phyloP scores from a whole-genome alignment of 2,113 vertebrate species.

The Phalacrocorax carbo region DNA sequence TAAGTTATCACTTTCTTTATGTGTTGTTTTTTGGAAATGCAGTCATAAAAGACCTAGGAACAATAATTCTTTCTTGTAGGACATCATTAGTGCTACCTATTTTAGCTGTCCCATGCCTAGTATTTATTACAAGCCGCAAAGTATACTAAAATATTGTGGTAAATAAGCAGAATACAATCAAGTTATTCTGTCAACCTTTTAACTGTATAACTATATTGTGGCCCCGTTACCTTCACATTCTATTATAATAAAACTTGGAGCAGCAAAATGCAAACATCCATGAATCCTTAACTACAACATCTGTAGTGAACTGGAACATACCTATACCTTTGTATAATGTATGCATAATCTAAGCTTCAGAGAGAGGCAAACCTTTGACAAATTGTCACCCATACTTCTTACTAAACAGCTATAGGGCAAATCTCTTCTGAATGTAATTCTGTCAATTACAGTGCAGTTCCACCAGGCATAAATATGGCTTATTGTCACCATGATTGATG shows the following conservation, averaged over 20 bases:
- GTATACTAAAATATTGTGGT: background rate
- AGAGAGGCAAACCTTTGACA: background rate
- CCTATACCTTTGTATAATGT: slow-evolving; percentile 22
- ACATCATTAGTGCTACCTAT: background rate
- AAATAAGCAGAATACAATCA: slow-evolving; percentile 44
- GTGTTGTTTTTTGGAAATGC: background rate
- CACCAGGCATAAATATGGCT: background rate
- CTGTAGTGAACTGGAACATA: slow-evolving; percentile 6
- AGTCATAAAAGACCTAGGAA: background rate
- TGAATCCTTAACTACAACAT: slow-evolving; percentile 11
- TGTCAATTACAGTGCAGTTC: slow-evolving; percentile 41
- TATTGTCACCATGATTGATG: slow-evolving; percentile 41
- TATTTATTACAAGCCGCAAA: background rate
- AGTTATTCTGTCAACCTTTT: slow-evolving; percentile 28
- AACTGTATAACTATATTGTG: slow-evolving; percentile 10
- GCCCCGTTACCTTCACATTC: slow-evolving; percentile 6
- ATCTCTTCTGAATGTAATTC: slow-evolving; percentile 26
- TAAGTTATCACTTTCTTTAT: background rate
- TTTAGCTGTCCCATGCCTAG: background rate
- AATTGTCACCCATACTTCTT: background rate
- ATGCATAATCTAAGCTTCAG: slow-evolving; percentile 4
- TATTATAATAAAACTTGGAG: slow-evolving; percentile 19
- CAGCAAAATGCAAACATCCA: background rate
- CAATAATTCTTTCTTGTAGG: background rate
- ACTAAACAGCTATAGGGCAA: slow-evolving; percentile 7